Evolutionary conservation across 2,888 invertebrate species (phyloP).

Genomic region (Caenorhabditis japonica): DNA sequence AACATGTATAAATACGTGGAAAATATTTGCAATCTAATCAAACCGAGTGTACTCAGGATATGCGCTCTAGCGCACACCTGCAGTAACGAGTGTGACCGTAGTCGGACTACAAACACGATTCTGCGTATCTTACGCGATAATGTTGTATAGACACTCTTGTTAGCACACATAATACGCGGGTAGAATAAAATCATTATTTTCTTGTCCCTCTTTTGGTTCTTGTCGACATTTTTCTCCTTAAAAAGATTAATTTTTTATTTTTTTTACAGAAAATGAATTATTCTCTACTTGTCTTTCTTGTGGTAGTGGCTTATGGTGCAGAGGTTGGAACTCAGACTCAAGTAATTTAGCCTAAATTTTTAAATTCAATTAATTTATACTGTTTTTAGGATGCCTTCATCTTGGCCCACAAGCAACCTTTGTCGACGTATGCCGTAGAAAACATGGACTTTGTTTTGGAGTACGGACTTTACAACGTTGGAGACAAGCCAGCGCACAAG

Average conservation of each 20-base stretch:
- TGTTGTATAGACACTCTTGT: constrained; percentile 22
- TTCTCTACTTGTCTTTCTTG: constrained; percentile 14
- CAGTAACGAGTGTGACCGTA: constrained; percentile 51
- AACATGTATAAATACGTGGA: too few species aligned
- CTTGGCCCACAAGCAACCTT: constrained; percentile 91
- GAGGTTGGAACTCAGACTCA: constrained; percentile 41
- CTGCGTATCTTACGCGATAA: constrained; percentile 30
- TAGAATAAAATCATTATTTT: neutral
- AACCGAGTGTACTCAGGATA: neutral
- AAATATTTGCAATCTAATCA: neutral
- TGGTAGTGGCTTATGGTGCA: constrained; percentile 13
- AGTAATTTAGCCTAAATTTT: constrained; percentile 2
- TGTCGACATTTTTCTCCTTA: neutral
- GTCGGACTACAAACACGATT: constrained; percentile 57
- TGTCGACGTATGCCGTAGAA: constrained; percentile 95
- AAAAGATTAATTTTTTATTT: neutral
- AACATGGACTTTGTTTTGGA: constrained; percentile 94
- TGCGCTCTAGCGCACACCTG: constrained; percentile 32
- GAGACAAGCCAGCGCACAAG: constrained; percentile 79
- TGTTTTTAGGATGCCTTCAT: constrained; percentile 82
- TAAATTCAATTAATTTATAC: neutral
- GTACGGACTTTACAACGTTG: constrained; percentile 93
- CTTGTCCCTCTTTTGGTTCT: too few species aligned
- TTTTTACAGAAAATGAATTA: constrained; percentile 30
- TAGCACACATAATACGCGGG: neutral